A percentile compares a stretch with the other conserved stretches of the same genome.
Conservation (phyloP, 2,113 vertebrate genomes). For the Acanthochromis polyacanthus region DNA sequence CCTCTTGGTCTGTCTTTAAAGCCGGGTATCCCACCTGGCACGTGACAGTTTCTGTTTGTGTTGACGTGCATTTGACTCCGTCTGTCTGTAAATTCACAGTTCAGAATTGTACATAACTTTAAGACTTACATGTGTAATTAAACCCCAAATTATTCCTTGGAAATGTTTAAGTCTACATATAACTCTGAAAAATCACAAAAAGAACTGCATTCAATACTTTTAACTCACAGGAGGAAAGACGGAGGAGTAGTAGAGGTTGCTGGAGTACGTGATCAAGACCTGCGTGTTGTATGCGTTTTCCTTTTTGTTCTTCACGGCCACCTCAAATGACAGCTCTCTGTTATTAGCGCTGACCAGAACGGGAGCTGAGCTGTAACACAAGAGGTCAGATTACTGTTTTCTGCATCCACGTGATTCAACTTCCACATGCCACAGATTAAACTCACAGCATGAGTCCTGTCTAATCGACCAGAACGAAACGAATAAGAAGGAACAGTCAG, state of each 20-base stretch:
- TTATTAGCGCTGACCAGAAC: constrained; percentile 87
- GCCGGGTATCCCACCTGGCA: constrained; percentile 92
- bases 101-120: neutral
- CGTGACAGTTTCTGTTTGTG: constrained; percentile 80
- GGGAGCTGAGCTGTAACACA: constrained; percentile 84
- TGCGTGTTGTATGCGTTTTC: constrained; percentile 93
- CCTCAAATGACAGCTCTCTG: constrained; percentile 85
- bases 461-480: neutral
- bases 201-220: neutral
- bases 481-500: neutral
- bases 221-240: constrained; percentile 83
- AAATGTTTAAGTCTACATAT: no score
- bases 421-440: neutral
- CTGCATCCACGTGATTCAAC: neutral
- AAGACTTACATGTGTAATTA: no score
- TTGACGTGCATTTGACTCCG: constrained; percentile 87
- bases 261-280: constrained; percentile 85
- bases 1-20: constrained; percentile 86
- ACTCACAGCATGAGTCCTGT: neutral
- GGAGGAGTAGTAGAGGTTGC: constrained; percentile 91
- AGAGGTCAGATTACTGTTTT: constrained; percentile 16
- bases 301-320: constrained; percentile 87
- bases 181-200: no score
- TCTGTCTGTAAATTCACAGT: constrained; percentile 81
- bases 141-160: no score